Base-by-base conservation (phyloP, 2,113 vertebrate genomes). In the Galbula dea region DNA sequence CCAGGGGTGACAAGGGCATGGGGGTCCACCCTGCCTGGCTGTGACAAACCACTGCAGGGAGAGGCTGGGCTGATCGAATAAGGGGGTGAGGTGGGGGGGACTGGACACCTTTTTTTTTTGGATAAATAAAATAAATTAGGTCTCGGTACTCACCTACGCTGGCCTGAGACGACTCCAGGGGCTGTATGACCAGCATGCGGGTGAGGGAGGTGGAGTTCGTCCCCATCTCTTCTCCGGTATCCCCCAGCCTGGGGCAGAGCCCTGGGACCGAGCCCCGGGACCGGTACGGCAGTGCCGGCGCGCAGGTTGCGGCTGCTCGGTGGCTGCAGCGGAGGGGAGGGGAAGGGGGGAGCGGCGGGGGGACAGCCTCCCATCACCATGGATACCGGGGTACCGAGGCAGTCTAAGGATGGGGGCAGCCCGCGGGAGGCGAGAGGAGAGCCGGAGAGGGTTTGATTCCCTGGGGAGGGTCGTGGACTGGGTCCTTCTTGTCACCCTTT, bases 381-480 rank as follows among this genome's bases (percentile, higher is more conserved):
- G 95, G 94, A 88, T 86, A 95, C 95, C 30, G 73, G 84, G 92
- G 84, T 52, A 78, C 88, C 82, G 20, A 82, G 61, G 26, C 78
- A 20, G 77, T 16, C 14, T 5, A 20, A 51, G 22, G 49, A 12
- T 45, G n/a, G 15, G 45, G 34, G 27, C 61, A 48, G 37, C 29
- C 55, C 71, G 4, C 10, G 16, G 29, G 5, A 12, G 26, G 11
- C 30, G 2, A 11, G 12, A 36, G 17, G 23, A 43, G 16, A 57
- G 54, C 32, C 1, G 6, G 46, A 41, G 57, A 7, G 0, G 30
- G 11, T 29, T 45, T 13, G 3, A 5, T 72, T 15, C 57, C 15
- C 15, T 0, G 15, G 20, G 39, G 15, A 57, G 16, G 8, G 37
- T 30, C 3, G 2, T 4, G 19, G 3, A 61, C 39, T 12, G 23